A percentile compares a stretch with the other conserved stretches of the same genome.
phyloP scores from a whole-genome alignment of 2,797 vertebrate genomes.

The Poecilia gillii region DNA sequence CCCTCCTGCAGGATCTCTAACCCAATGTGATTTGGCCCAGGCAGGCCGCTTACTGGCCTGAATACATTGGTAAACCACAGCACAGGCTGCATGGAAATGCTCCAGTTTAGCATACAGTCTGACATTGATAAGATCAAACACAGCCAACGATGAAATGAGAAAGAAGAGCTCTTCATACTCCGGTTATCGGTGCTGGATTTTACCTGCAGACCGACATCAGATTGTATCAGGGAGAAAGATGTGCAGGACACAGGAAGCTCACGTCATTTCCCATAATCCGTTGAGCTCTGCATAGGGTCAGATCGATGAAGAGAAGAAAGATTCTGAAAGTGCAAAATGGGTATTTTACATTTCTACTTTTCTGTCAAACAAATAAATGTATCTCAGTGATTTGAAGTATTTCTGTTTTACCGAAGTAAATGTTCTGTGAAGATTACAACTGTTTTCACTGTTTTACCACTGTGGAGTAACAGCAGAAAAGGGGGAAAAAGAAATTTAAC shows the following conservation, averaged over 20 bases:
- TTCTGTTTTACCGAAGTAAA: not conserved
- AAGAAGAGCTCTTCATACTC: slow-evolving; percentile 17
- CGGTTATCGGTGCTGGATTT: slow-evolving; percentile 40
- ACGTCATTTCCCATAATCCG: slow-evolving; percentile 48
- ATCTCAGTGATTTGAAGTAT: not conserved
- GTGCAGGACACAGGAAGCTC: slow-evolving; percentile 39
- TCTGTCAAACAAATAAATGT: not conserved
- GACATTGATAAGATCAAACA: slow-evolving; percentile 41
- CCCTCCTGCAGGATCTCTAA: slow-evolving; percentile 36
- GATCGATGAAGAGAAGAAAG: slow-evolving; percentile 15
- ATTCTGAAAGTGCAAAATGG: slow-evolving; percentile 1
- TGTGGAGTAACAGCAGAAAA: not conserved
- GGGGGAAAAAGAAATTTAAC: not conserved
- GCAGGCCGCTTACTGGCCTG: slow-evolving; percentile 23
- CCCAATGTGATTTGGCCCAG: slow-evolving; percentile 45
- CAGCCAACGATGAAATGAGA: slow-evolving; percentile 28
- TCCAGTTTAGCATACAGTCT: slow-evolving; percentile 21
- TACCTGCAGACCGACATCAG: slow-evolving; percentile 40
- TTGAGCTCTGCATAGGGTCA: slow-evolving; percentile 34
- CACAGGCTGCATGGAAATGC: slow-evolving; percentile 37
- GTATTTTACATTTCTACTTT: not conserved
- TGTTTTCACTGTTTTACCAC: not conserved
- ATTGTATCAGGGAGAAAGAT: slow-evolving; percentile 35
- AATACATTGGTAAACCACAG: slow-evolving; percentile 28
- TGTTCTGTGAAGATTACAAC: not conserved